Evolutionary conservation across 2,888 invertebrate species (phyloP), one percentile per base, ranked within the genome.

Genomic region (Ceraclea dissimilis): DNA sequence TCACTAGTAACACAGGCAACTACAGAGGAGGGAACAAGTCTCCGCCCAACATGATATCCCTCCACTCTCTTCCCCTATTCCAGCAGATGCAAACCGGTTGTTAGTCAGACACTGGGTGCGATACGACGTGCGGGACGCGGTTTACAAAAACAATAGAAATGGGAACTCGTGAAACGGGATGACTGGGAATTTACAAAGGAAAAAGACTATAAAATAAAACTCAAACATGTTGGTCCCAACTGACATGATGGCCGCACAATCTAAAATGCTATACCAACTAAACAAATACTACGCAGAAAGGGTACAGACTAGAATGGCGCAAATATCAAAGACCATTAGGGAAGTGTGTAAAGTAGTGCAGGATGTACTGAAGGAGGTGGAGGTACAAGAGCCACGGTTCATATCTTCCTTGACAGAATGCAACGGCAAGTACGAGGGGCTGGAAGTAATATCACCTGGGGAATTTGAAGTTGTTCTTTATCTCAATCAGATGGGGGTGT

Each of bases 401-500:
- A 94, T 96, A 63, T 92, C 92, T 56, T 93, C 93, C 44, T 77
- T 95, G 58, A 89, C 88, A 59, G 90, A 91, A 67, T 89, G 89
- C 74, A 91, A 91, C 70, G 91, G 91, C 63, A 83, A 92, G 57
- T 95, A 85, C 74, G 95, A 95, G 67, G 95, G 95, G n/a, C 80
- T 96, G 59, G 90, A 92, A 68, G 95, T 94, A 26, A 83, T 94
- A 60, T 92, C 94, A 0, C 93, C 94, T 39, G 87, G 86, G 61
- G 95, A 96, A 71, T 95, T 93, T 71, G 95, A 96, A 74, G 93
- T 94, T 56, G 90, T 95, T 60, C 84, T 96, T 60, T 96, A 93
- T 68, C 80, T 96, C 52, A 96, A 96, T 71, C 96, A 96, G 74
- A 96, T 96, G 96, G 95, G 95, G 1, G 95, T 96, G 22, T 85